Evolutionary conservation across 2,797 vertebrate genomes (phyloP).

Genomic region (Artibeus jamaicensis): DNA sequence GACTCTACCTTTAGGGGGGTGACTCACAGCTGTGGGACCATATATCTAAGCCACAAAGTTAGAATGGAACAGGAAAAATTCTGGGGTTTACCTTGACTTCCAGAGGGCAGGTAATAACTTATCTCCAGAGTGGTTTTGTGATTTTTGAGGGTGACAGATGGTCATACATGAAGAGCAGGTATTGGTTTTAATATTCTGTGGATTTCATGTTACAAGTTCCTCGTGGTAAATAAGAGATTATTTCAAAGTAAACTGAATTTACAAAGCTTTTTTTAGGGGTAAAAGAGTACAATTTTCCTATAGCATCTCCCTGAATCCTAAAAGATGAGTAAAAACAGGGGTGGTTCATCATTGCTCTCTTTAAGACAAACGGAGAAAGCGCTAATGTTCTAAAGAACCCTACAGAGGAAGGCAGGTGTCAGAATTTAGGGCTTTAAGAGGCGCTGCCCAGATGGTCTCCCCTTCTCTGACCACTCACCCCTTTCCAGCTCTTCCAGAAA

Average conservation of each 20-base stretch:
- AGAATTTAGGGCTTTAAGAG: neutral
- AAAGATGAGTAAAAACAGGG: neutral
- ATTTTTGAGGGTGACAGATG: neutral
- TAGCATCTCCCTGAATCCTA: neutral
- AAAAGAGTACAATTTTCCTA: neutral
- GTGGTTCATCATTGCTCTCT: neutral
- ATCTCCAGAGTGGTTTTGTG: constrained; percentile 5
- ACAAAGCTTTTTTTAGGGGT: neutral
- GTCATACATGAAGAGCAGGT: neutral
- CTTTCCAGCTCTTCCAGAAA: neutral
- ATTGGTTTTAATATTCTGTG: neutral
- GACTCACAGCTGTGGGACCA: neutral
- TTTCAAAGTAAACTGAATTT: constrained; percentile 24
- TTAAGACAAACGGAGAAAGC: neutral
- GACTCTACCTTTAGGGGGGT: neutral
- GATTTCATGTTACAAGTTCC: neutral
- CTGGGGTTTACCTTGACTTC: neutral
- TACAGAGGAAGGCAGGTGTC: neutral
- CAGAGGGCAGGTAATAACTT: neutral
- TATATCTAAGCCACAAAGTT: neutral
- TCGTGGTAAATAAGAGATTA: neutral
- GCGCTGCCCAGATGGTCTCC: neutral
- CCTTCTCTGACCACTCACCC: neutral
- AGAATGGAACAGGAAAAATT: neutral
- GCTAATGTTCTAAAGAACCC: neutral